Evolutionary conservation across 2,113 vertebrate species (phyloP).

Genomic region (Alectura lathami): DNA sequence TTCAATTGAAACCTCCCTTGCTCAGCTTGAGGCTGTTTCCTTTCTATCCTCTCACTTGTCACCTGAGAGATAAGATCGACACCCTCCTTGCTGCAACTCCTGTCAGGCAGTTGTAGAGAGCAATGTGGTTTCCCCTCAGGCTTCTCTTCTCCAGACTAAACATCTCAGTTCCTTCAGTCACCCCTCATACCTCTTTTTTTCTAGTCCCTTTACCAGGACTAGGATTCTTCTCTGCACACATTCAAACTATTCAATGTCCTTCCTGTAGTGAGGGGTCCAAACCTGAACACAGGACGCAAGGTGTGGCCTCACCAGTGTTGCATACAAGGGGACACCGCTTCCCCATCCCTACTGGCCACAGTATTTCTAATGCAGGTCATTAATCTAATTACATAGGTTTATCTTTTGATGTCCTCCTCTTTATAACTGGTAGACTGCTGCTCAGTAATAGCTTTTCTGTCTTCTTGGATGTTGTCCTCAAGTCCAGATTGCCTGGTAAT

Average conservation of each 20-base stretch:
- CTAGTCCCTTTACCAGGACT: neutral
- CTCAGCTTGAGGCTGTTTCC: neutral
- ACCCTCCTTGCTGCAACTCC: neutral
- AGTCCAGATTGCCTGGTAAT: neutral
- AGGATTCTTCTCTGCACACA: neutral
- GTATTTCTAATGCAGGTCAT: neutral
- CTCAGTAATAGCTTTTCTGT: neutral
- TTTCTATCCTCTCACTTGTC: neutral
- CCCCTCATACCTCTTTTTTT: neutral
- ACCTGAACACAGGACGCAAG: neutral
- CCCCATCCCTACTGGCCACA: neutral
- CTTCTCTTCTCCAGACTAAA: neutral
- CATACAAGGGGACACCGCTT: neutral
- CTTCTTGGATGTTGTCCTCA: neutral
- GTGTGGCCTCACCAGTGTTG: neutral
- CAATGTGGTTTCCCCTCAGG: neutral
- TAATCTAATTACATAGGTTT: neutral
- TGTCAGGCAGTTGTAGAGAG: neutral
- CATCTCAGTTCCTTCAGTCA: neutral
- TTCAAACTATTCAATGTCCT: neutral
- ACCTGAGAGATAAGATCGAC: neutral
- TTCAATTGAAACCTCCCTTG: neutral
- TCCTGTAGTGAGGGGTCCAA: neutral
- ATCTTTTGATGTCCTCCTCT: neutral
- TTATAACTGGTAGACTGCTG: neutral